phyloP scores from a whole-genome alignment of 2,888 invertebrate genomes.

The Stegophylla sp. region DNA sequence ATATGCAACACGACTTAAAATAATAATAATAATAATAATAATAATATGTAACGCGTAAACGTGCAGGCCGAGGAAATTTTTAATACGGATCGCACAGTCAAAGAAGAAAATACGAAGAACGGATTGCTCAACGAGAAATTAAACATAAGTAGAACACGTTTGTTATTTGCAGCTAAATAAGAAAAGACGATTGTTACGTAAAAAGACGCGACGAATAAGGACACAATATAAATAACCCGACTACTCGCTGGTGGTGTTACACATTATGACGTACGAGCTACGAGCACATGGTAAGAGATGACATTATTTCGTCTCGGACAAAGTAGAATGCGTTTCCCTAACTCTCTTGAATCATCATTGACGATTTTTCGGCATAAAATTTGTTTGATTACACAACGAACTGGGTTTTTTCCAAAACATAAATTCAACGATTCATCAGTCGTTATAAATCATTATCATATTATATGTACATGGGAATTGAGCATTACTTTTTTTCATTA shows the following conservation, averaged over 20 bases:
- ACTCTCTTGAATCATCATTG: neutral
- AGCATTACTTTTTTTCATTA: neutral
- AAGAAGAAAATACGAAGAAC: conserved; percentile 24
- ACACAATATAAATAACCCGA: conserved; percentile 41
- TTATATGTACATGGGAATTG: neutral
- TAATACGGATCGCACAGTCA: conserved; percentile 21
- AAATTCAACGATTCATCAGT: no score
- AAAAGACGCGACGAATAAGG: conserved; percentile 30
- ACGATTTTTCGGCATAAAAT: neutral
- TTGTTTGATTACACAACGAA: no score
- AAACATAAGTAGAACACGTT: conserved; percentile 45
- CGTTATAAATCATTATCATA: neutral
- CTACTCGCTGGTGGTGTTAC: conserved; percentile 20
- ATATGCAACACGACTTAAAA: no score
- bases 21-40: no score
- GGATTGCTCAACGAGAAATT: conserved; percentile 33
- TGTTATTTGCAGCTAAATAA: conserved; percentile 16
- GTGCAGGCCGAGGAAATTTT: neutral
- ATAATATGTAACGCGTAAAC: neutral
- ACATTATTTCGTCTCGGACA: conserved; percentile 10
- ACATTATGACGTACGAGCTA: conserved; percentile 15
- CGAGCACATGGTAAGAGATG: neutral
- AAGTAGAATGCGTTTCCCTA: neutral
- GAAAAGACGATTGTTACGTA: conserved; percentile 44
- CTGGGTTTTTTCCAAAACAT: neutral